Evolutionary conservation across 2,797 vertebrate species (phyloP).

Genomic region (Arctocebus calabarensis): DNA sequence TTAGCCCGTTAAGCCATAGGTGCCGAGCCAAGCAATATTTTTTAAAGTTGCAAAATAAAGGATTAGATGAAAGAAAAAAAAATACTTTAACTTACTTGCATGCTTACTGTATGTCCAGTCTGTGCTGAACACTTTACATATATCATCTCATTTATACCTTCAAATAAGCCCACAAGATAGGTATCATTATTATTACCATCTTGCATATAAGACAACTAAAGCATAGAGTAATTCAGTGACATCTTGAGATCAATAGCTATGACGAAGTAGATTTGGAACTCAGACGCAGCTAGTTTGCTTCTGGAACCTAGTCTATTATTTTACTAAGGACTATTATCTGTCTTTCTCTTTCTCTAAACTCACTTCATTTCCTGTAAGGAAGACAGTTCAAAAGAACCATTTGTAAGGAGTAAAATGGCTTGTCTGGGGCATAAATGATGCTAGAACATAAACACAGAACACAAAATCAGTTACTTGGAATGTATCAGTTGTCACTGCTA

Average conservation of each 20-base stretch:
- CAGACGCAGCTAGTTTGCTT: not conserved
- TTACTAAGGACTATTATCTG: not conserved
- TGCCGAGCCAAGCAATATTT: no score
- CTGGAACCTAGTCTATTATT: not conserved
- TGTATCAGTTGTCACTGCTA: not conserved
- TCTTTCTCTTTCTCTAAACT: not conserved
- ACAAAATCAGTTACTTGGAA: not conserved
- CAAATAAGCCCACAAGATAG: not conserved
- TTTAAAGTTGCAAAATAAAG: not conserved
- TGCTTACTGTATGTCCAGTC: not conserved
- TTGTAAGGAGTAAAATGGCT: not conserved
- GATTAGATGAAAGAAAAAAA: not conserved
- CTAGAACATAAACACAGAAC: not conserved
- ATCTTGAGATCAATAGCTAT: not conserved
- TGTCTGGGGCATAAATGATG: not conserved
- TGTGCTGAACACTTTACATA: not conserved
- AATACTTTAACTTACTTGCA: not conserved
- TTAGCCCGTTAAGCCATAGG: no score
- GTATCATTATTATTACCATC: not conserved
- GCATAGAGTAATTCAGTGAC: not conserved
- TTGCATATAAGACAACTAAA: not conserved
- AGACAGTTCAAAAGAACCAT: not conserved
- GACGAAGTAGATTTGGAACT: constrained; percentile 9
- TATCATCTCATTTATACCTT: not conserved
- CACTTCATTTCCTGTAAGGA: not conserved